Percentiles rank a stretch among this genome's conserved stretches.
Evolutionary conservation across 2,888 invertebrate genomes (phyloP).

Genomic region (Girardia tigrina): DNA sequence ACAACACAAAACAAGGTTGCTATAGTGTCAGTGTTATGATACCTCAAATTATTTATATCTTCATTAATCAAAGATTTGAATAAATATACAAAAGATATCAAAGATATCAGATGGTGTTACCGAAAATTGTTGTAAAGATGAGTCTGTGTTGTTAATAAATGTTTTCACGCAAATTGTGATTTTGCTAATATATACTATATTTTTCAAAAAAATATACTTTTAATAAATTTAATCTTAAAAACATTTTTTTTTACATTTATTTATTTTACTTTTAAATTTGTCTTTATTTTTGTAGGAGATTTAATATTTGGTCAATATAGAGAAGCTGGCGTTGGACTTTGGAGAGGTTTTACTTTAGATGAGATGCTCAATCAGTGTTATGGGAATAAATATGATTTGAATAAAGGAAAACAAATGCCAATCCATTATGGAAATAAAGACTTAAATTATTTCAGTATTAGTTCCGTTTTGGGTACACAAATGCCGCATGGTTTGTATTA

Average conservation of each 20-base stretch:
- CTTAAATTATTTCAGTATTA: slow-evolving; percentile 78
- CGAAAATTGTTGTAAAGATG: no score
- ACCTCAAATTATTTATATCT: no score
- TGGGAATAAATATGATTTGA: slow-evolving; percentile 70
- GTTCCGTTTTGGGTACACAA: slow-evolving; percentile 86
- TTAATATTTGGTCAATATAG: slow-evolving; percentile 89
- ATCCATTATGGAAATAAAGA: slow-evolving; percentile 81
- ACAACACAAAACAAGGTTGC: no score
- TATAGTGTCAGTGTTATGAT: no score
- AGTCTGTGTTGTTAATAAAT: no score
- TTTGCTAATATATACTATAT: no score
- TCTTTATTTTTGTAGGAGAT: slow-evolving; percentile 56
- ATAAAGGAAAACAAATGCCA: slow-evolving; percentile 89
- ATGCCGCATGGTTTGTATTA: slow-evolving; percentile 67
- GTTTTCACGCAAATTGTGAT: no score
- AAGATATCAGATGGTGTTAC: no score
- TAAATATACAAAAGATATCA: no score
- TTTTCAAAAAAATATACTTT: no score
- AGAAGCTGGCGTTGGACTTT: slow-evolving; percentile 75
- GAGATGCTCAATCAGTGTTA: slow-evolving; percentile 90
- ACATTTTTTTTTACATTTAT: background rate
- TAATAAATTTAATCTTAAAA: no score
- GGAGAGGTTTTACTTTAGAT: slow-evolving; percentile 70
- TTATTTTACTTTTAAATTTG: background rate
- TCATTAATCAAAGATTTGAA: no score